These are phyloP conservation scores for Acanthoscelides obtectus DNA, from an alignment of 2,888 invertebrate genomes.

Conservation along the genomic window DNA sequence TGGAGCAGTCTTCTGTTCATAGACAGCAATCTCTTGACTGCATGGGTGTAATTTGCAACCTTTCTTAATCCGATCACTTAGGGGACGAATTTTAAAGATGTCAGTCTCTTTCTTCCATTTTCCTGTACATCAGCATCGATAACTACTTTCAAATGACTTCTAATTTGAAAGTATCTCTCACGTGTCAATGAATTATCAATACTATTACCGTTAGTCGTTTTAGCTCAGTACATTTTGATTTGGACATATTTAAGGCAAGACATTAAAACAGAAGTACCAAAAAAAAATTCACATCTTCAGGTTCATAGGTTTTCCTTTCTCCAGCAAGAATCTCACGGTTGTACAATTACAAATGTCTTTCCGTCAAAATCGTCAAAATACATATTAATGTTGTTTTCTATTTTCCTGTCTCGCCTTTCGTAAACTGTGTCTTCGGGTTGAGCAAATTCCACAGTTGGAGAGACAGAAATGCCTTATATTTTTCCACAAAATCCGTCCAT, in stretches of 20 bases:
- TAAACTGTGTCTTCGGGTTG: neutral
- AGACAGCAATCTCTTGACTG: conserved; percentile 1
- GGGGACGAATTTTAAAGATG: conserved; percentile 9
- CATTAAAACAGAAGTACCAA: conserved; percentile 17
- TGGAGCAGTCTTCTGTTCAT: conserved; percentile 6
- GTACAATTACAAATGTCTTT: conserved; percentile 12
- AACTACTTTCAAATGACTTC: conserved; percentile 17
- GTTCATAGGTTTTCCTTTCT: conserved; percentile 6
- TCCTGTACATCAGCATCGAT: conserved; percentile 14
- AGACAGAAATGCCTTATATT: neutral
- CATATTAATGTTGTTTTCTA: conserved; percentile 3
- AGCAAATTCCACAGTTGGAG: neutral
- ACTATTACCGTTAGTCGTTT: conserved; percentile 11
- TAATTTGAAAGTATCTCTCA: conserved; percentile 12
- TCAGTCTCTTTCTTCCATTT: conserved; percentile 6
- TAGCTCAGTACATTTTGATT: conserved; percentile 20
- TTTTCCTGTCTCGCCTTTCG: conserved; percentile 3
- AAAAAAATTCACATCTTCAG: conserved; percentile 12
- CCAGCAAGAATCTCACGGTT: conserved; percentile 7
- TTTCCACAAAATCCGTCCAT: neutral
- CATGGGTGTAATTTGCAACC: conserved; percentile 8
- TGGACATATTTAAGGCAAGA: conserved; percentile 16
- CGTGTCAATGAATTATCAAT: conserved; percentile 12
- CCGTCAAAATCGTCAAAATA: conserved; percentile 6
- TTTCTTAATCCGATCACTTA: conserved; percentile 9